Percentiles rank a stretch among this genome's conserved stretches.
Evolutionary conservation across 1,140 invertebrate species (phyloP).

Genomic region (Pygmarrhopalites habei): DNA sequence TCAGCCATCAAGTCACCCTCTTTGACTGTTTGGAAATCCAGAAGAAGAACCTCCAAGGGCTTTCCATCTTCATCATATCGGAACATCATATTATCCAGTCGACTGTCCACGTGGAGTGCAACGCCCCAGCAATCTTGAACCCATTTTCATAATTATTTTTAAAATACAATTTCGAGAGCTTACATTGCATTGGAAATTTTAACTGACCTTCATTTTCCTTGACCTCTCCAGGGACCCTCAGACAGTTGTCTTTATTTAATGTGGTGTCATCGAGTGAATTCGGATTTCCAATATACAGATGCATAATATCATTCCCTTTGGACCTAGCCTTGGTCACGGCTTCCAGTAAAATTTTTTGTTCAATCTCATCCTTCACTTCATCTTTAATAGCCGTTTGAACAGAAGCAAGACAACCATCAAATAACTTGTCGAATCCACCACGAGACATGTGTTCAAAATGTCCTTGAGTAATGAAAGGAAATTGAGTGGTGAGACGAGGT

Average conservation of each 20-base stretch:
- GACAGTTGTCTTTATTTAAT: neutral
- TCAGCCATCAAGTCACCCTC: slow-evolving; percentile 54
- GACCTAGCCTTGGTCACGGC: neutral
- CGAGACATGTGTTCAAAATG: neutral
- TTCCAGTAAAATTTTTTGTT: neutral
- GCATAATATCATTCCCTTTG: neutral
- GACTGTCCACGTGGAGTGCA: no score
- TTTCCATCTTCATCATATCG: slow-evolving; percentile 44
- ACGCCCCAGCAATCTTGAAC: slow-evolving; percentile 60
- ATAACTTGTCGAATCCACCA: neutral
- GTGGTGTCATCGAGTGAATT: neutral
- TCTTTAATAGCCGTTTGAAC: neutral
- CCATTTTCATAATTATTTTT: neutral
- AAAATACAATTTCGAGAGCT: neutral
- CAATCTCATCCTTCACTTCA: neutral
- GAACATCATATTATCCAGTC: no score
- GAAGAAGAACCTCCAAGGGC: slow-evolving; percentile 52
- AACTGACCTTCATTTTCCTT: neutral
- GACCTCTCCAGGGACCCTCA: neutral
- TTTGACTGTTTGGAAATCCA: slow-evolving; percentile 62
- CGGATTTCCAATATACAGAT: neutral
- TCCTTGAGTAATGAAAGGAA: neutral
- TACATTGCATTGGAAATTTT: neutral
- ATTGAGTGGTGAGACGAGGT: neutral
- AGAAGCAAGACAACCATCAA: neutral